Conservation (phyloP, 2,888 invertebrate species). For the Eudasyphora cyanicolor region DNA sequence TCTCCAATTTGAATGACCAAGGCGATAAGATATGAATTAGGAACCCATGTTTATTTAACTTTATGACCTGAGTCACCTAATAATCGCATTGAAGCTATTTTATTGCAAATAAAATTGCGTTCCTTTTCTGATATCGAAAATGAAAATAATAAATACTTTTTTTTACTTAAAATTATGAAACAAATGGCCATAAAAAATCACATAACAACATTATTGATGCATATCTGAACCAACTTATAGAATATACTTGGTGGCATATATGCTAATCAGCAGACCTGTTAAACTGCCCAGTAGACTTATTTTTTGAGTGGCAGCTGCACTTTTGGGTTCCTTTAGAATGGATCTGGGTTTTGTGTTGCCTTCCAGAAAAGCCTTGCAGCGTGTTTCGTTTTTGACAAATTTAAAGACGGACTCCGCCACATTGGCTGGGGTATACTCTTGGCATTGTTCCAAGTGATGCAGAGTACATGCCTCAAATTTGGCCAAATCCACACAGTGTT, state of each 20-base stretch:
- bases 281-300: not conserved
- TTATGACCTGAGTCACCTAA: not conserved
- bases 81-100: not conserved
- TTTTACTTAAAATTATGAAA: constrained; percentile 20
- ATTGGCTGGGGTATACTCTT: constrained; percentile 89
- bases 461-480: constrained; percentile 77
- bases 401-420: constrained; percentile 88
- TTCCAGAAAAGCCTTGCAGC: constrained; percentile 80
- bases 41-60: not conserved
- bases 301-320: constrained; percentile 52
- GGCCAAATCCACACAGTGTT: constrained; percentile 77
- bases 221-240: not conserved
- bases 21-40: constrained; percentile 21
- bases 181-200: not conserved
- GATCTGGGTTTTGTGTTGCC: constrained; percentile 70
- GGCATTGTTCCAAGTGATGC: constrained; percentile 82
- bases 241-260: constrained; percentile 16
- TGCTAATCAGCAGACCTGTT: not conserved
- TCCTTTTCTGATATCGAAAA: not conserved
- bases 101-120: not conserved
- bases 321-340: constrained; percentile 67
- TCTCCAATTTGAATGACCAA: not conserved
- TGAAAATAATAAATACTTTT: not conserved
- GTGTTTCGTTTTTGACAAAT: constrained; percentile 85
- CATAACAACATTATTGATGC: not conserved